These are phyloP conservation scores for Glomeris marginata DNA, from an alignment of 2,888 invertebrate species.

Conservation along the genomic window DNA sequence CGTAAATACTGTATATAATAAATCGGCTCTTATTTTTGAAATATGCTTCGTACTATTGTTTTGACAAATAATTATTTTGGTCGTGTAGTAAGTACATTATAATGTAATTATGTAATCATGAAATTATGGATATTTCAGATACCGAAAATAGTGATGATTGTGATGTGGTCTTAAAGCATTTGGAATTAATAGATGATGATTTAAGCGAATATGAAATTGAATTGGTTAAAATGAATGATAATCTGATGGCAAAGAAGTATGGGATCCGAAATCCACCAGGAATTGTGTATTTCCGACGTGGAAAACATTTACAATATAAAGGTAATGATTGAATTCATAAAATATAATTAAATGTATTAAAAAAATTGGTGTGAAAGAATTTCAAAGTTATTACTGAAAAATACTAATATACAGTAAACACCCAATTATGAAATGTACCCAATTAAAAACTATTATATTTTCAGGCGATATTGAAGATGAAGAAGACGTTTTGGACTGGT, in stretches of 20 bases:
- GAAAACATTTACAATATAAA: constrained; percentile 77
- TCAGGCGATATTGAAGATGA: constrained; percentile 72
- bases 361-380: no score
- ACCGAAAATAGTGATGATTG: constrained; percentile 20
- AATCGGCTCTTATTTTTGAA: no score
- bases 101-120: no score
- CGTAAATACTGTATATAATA: neutral
- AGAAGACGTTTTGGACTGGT: constrained; percentile 75
- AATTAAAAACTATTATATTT: constrained; percentile 1
- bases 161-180: constrained; percentile 36
- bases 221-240: constrained; percentile 72
- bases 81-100: no score
- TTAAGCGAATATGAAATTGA: constrained; percentile 81
- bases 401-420: constrained; percentile 1
- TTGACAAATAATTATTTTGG: neutral
- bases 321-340: constrained; percentile 36
- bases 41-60: no score
- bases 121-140: constrained; percentile 19
- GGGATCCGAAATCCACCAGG: constrained; percentile 80
- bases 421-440: neutral
- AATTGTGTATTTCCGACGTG: constrained; percentile 77
- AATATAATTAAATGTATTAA: no score
- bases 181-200: constrained; percentile 82
- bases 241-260: constrained; percentile 84
- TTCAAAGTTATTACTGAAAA: neutral